Conservation (phyloP, 2,113 vertebrate genomes). For the Leptobrachium leishanense region DNA sequence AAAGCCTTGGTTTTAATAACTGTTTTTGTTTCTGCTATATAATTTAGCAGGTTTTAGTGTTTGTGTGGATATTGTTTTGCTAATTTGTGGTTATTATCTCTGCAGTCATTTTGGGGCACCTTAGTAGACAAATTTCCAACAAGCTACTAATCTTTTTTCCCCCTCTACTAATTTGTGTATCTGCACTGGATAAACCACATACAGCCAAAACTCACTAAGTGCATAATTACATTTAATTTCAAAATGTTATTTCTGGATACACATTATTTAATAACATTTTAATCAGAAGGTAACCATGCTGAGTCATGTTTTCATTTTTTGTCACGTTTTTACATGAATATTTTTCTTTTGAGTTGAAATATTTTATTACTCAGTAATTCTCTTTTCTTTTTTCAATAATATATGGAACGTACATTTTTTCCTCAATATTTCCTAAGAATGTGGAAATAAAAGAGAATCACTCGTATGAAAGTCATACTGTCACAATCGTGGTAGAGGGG, state of each 20-base stretch:
- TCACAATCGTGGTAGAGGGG: too few relatives aligned
- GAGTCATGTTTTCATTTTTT: slow-evolving; percentile 12
- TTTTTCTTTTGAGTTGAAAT: slow-evolving; percentile 18
- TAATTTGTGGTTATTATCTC: slow-evolving; percentile 40
- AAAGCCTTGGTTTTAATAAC: slow-evolving; percentile 46
- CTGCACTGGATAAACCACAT: slow-evolving; percentile 11
- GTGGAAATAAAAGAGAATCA: too few relatives aligned
- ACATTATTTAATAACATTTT: slow-evolving; percentile 40
- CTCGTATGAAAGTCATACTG: too few relatives aligned
- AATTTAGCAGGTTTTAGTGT: slow-evolving; percentile 47
- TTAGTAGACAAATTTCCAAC: slow-evolving; percentile 29
- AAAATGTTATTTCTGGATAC: slow-evolving; percentile 30
- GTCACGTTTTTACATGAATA: slow-evolving; percentile 18
- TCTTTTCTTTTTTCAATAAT: neutral
- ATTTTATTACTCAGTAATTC: slow-evolving; percentile 3
- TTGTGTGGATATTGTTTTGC: slow-evolving; percentile 16
- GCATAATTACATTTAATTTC: neutral
- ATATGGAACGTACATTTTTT: too few relatives aligned
- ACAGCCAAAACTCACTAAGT: neutral
- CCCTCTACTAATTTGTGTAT: slow-evolving; percentile 30
- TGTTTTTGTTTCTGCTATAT: slow-evolving; percentile 10
- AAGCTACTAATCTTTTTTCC: neutral
- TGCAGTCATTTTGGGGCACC: slow-evolving; percentile 31
- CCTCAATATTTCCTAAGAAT: too few relatives aligned
- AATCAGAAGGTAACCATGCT: slow-evolving; percentile 20